Percentiles rank a stretch among this genome's conserved stretches.
These are phyloP conservation scores for Sogatella furcifera DNA, from an alignment of 1,140 invertebrate species.

Conservation along the genomic window DNA sequence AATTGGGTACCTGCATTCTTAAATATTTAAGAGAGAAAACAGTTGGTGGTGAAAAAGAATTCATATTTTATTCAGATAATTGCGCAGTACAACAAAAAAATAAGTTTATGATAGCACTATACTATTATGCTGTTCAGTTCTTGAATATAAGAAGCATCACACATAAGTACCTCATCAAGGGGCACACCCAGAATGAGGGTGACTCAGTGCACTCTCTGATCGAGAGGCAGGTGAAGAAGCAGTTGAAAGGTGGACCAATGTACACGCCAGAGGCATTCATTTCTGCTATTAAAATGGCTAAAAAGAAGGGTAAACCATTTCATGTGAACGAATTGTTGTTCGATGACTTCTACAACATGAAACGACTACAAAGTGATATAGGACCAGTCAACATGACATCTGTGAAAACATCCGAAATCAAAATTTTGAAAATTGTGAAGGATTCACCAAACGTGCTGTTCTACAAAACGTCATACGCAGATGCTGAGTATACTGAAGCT, in stretches of 20 bases:
- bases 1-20: conserved; percentile 32
- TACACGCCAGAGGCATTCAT: neutral
- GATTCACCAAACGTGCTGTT: neutral
- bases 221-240: conserved; percentile 25
- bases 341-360: neutral
- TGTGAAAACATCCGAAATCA: neutral
- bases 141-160: conserved; percentile 12
- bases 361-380: neutral
- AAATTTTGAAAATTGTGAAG: neutral
- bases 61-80: conserved; percentile 31
- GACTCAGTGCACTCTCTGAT: conserved; percentile 19
- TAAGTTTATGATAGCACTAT: conserved; percentile 28
- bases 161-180: conserved; percentile 12
- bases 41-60: conserved; percentile 8
- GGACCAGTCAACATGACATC: neutral
- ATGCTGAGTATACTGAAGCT: neutral
- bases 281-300: neutral
- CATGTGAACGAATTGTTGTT: neutral
- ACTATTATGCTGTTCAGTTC: conserved; percentile 21
- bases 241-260: neutral
- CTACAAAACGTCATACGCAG: neutral
- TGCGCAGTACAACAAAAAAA: conserved; percentile 33
- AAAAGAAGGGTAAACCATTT: neutral
- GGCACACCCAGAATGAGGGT: conserved; percentile 13
- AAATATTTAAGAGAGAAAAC: conserved; percentile 22